These are phyloP conservation scores for Drosophila sordidula DNA, from an alignment of 2,888 invertebrate species.

Conservation along the genomic window DNA sequence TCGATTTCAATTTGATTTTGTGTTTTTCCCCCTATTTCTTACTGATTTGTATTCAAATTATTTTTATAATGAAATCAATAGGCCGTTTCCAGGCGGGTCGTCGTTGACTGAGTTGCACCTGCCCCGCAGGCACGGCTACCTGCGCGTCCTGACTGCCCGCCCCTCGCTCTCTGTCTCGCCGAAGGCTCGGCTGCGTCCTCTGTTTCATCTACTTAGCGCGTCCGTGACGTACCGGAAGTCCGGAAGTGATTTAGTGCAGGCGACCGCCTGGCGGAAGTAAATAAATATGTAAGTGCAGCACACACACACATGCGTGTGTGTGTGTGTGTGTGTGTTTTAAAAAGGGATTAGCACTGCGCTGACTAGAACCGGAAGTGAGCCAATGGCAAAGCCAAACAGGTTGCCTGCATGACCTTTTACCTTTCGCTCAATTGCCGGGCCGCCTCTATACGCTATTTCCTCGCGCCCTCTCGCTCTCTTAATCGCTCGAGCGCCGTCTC, in stretches of 20 bases:
- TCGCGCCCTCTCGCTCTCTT: constrained; percentile 5
- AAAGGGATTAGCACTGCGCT: constrained; percentile 73
- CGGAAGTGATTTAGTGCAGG: constrained; percentile 83
- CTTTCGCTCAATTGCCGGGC: constrained; percentile 44
- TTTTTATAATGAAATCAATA: constrained; percentile 69
- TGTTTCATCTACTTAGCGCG: constrained; percentile 37
- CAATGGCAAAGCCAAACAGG: constrained; percentile 63
- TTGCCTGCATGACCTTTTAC: constrained; percentile 73
- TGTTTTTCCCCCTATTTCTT: constrained; percentile 31
- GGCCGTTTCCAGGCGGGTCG: constrained; percentile 31
- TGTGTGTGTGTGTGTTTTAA: constrained; percentile 24
- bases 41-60: constrained; percentile 76
- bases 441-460: constrained; percentile 11
- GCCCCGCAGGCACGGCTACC: constrained; percentile 37
- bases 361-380: constrained; percentile 55
- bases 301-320: constrained; percentile 19
- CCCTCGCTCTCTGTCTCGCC: too few relatives aligned
- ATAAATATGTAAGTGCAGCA: constrained; percentile 61
- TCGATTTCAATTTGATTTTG: constrained; percentile 71
- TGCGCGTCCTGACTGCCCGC: constrained; percentile 38
- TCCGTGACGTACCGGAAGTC: constrained; percentile 78
- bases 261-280: constrained; percentile 67
- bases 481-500: constrained; percentile 13
- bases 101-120: constrained; percentile 48
- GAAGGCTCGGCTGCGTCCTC: neutral